These are phyloP conservation scores for Melanerpes aurifrons DNA, from an alignment of 2,113 vertebrate genomes.

Conservation along the genomic window DNA sequence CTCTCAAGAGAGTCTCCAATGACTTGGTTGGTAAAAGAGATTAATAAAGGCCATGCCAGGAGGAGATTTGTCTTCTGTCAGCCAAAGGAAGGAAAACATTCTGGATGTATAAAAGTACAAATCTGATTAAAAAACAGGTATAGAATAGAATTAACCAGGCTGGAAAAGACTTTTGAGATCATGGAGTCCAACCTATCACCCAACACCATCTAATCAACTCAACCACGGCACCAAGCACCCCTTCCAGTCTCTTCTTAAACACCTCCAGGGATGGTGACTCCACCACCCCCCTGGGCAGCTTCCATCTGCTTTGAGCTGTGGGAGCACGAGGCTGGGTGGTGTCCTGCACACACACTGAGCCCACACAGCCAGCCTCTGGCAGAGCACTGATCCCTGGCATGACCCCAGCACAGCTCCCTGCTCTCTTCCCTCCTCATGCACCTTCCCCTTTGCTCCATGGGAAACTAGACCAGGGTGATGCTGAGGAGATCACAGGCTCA, in stretches of 20 bases:
- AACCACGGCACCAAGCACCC: too few relatives aligned
- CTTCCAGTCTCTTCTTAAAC: too few relatives aligned
- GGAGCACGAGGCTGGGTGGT: not conserved
- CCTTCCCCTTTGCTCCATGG: not conserved
- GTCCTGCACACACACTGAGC: not conserved
- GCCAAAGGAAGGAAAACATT: not conserved
- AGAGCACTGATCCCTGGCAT: fast-evolving
- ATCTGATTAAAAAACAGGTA: not conserved
- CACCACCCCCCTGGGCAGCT: not conserved
- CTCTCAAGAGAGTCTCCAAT: not conserved
- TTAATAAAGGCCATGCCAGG: not conserved
- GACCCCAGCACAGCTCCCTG: not conserved
- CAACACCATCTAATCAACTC: too few relatives aligned
- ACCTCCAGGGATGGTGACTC: too few relatives aligned
- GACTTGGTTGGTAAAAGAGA: not conserved
- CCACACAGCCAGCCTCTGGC: not conserved
- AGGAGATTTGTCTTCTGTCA: not conserved
- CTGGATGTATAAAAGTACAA: not conserved
- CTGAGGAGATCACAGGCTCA: not conserved
- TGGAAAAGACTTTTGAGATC: too few relatives aligned
- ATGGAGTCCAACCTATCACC: too few relatives aligned
- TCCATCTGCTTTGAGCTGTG: not conserved
- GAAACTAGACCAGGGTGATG: not conserved
- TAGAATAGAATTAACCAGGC: too few relatives aligned
- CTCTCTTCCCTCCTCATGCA: not conserved